Conservation (phyloP, 1,140 invertebrate genomes). For the Dendrolimus punctatus region DNA sequence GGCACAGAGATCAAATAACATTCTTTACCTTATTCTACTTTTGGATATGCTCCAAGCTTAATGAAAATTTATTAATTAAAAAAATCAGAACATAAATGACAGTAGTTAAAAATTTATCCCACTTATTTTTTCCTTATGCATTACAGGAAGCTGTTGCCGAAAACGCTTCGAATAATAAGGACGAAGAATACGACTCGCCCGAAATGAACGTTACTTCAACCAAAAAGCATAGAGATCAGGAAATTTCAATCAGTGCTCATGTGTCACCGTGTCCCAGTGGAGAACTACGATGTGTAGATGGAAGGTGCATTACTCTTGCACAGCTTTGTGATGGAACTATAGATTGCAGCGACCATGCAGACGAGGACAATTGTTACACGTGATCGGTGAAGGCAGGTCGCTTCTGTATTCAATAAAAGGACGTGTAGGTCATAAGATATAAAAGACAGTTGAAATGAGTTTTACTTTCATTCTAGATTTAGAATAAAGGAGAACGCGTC, state of each 20-base stretch:
- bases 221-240: constrained; percentile 15
- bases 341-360: constrained; percentile 76
- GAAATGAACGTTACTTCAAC: constrained; percentile 19
- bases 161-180: neutral
- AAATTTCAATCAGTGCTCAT: constrained; percentile 27
- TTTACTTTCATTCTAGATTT: no score
- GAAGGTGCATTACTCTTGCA: constrained; percentile 74
- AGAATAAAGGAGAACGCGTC: no score
- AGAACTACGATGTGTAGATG: constrained; percentile 75
- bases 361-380: constrained; percentile 75
- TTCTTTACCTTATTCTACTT: no score
- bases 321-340: constrained; percentile 76
- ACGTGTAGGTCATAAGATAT: no score
- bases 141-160: no score
- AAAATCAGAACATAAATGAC: no score
- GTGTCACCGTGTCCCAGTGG: constrained; percentile 72
- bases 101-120: no score
- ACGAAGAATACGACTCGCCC: constrained; percentile 16
- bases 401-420: neutral
- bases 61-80: no score
- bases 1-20: no score
- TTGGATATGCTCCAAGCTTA: no score
- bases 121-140: no score
- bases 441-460: no score
- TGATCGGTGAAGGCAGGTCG: constrained; percentile 19